Percentiles rank a stretch among this genome's conserved stretches.
Evolutionary conservation across 2,113 vertebrate species (phyloP).

Genomic region (Calyptommatus sinebrachiatus): DNA sequence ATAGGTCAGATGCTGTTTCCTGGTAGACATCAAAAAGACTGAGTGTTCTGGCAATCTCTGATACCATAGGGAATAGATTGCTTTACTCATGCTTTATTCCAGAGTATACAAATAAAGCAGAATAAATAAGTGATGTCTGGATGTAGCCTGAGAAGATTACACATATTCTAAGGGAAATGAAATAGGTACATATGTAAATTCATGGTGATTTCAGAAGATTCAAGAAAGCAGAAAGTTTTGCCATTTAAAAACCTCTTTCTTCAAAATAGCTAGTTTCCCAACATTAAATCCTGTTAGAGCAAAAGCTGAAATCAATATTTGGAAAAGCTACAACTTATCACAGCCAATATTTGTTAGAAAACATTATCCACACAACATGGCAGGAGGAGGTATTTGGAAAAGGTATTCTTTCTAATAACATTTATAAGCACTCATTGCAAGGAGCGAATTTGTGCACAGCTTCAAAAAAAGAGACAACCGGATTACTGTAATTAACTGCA

Average conservation of each 20-base stretch:
- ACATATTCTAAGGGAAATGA: background rate
- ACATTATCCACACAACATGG: background rate
- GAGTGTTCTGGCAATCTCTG: no score
- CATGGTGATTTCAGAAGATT: background rate
- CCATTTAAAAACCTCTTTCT: background rate
- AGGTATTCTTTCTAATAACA: constrained; percentile 38
- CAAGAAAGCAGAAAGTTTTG: background rate
- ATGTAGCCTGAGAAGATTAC: no score
- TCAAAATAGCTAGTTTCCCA: background rate
- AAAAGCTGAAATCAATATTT: background rate
- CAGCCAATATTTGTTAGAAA: background rate
- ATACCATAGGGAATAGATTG: no score
- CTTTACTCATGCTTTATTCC: no score
- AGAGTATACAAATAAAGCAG: no score
- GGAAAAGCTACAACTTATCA: constrained; percentile 12
- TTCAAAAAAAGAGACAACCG: constrained; percentile 56
- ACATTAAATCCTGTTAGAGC: constrained; percentile 10
- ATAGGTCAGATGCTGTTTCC: background rate
- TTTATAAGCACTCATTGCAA: constrained; percentile 56
- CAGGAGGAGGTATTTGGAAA: background rate
- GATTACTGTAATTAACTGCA: constrained; percentile 72
- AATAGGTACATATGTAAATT: background rate
- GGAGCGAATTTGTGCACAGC: constrained; percentile 57
- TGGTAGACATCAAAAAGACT: no score
- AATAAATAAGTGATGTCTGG: no score